These are phyloP conservation scores for Anoura caudifer DNA, from an alignment of 2,113 vertebrate species.

Conservation along the genomic window DNA sequence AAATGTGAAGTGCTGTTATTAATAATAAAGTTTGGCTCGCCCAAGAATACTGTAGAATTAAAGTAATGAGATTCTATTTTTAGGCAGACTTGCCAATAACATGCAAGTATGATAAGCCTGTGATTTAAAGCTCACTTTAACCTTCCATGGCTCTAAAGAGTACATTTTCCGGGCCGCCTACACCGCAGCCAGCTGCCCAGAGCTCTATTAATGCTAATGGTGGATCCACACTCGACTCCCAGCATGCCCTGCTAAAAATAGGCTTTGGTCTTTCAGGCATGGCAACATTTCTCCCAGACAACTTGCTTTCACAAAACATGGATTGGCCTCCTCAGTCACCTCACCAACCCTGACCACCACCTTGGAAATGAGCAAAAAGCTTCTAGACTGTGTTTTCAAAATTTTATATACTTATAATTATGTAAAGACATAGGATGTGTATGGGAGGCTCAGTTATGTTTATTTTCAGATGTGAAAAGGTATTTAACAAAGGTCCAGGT, in stretches of 20 bases:
- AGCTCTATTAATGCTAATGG: constrained; percentile 61
- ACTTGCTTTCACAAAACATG: constrained; percentile 23
- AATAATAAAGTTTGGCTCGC: constrained; percentile 77
- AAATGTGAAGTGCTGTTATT: constrained; percentile 77
- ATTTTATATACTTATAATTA: background rate
- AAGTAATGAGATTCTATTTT: constrained; percentile 79
- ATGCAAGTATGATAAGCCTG: constrained; percentile 72
- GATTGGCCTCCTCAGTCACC: background rate
- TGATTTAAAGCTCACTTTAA: constrained; percentile 73
- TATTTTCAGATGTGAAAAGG: constrained; percentile 32
- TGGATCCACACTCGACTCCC: background rate
- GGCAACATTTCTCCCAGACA: background rate
- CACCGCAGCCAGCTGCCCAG: background rate
- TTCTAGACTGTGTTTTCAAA: background rate
- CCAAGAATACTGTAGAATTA: constrained; percentile 77
- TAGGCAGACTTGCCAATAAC: constrained; percentile 76
- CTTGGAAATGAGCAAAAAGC: background rate
- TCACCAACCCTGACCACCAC: background rate
- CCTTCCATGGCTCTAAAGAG: constrained; percentile 54
- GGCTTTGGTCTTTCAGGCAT: background rate
- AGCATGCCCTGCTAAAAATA: constrained; percentile 46
- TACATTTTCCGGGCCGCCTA: constrained; percentile 58
- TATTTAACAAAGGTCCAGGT: background rate
- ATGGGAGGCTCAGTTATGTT: background rate
- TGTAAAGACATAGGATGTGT: background rate